Evolutionary conservation across 2,113 vertebrate genomes (phyloP).

Genomic region (Macquaria australasica): DNA sequence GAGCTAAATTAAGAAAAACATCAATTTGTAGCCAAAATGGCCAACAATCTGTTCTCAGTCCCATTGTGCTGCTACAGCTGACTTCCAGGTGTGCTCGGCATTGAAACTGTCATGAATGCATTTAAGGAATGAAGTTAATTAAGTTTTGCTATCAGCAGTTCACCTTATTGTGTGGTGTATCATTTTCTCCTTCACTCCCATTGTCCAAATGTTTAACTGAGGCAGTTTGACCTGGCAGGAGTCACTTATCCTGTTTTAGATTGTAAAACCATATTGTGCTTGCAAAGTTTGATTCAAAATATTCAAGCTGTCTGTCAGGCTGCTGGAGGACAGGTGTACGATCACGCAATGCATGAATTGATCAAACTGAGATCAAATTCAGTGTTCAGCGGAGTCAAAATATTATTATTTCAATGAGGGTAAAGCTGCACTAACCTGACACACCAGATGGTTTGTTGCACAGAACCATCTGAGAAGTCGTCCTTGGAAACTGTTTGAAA

Average conservation of each 20-base stretch:
- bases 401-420: neutral
- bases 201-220: slow-evolving; percentile 11
- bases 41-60: slow-evolving; percentile 12
- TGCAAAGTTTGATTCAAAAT: slow-evolving; percentile 7
- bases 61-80: slow-evolving; percentile 38
- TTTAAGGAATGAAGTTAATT: slow-evolving; percentile 48
- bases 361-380: neutral
- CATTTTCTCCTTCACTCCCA: slow-evolving; percentile 20
- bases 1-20: slow-evolving; percentile 66
- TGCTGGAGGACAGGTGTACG: neutral
- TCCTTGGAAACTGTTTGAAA: too few species aligned
- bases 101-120: slow-evolving; percentile 16
- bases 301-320: neutral
- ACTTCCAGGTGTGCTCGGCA: slow-evolving; percentile 42
- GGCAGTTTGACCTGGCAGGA: neutral
- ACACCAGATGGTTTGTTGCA: too few species aligned
- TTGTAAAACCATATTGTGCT: neutral
- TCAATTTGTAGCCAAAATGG: slow-evolving; percentile 61
- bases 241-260: neutral
- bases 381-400: neutral
- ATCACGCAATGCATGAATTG: neutral
- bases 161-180: slow-evolving; percentile 4
- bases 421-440: neutral
- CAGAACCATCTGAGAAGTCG: too few species aligned
- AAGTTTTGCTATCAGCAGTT: slow-evolving; percentile 29